phyloP scores from a whole-genome alignment of 2,113 vertebrate genomes.

The Gallinago paraguaiae region DNA sequence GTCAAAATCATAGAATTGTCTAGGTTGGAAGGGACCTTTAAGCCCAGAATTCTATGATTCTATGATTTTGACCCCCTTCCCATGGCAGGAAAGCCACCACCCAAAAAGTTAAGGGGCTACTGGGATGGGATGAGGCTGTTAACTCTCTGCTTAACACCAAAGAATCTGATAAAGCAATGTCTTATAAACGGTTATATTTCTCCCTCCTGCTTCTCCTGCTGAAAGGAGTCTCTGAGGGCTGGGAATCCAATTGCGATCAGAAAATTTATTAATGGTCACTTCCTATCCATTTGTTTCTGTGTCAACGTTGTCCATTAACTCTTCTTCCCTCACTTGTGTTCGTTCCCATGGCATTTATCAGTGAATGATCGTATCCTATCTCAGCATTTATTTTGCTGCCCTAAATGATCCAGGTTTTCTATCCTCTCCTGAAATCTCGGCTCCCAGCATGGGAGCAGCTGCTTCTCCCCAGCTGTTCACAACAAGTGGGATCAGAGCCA shows the following conservation, averaged over 20 bases:
- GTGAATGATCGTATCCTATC: neutral
- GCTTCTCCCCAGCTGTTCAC: neutral
- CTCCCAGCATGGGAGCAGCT: fast-evolving
- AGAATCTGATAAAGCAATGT: neutral
- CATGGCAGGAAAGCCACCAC: neutral
- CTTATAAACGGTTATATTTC: fast-evolving
- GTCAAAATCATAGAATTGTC: neutral
- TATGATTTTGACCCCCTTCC: no score
- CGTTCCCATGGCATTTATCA: neutral
- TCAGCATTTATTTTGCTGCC: neutral
- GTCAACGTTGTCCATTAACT: neutral
- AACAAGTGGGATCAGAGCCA: neutral
- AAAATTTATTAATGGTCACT: neutral
- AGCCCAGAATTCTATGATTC: no score
- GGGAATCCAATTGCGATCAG: neutral
- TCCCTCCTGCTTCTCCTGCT: neutral
- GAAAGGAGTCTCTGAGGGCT: neutral
- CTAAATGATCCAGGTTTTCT: neutral
- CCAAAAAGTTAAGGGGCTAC: neutral
- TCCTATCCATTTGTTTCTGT: neutral
- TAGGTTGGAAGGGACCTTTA: no score
- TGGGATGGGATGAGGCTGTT: neutral
- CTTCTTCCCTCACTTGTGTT: neutral
- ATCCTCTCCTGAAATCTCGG: neutral
- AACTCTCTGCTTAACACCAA: neutral